phyloP scores from a whole-genome alignment of 2,797 vertebrate genomes.

The Eurystomus glaucurus region DNA sequence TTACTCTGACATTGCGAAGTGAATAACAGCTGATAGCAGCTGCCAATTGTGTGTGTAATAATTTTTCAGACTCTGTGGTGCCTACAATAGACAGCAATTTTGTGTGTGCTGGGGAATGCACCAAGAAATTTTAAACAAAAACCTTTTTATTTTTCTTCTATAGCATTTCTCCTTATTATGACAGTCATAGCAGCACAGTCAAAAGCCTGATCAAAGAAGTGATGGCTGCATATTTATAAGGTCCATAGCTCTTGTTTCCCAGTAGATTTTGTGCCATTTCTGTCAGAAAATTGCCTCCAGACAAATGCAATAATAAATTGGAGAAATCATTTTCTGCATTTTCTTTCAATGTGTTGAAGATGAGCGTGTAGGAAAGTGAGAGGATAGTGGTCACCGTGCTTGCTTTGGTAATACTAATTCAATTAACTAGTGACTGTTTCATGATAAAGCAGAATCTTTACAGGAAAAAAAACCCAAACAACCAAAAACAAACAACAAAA shows the following conservation, averaged over 20 bases:
- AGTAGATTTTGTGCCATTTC: conserved; percentile 79
- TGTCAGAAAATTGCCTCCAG: conserved; percentile 78
- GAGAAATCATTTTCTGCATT: conserved; percentile 56
- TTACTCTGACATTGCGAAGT: conserved; percentile 21
- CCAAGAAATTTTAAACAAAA: conserved; percentile 63
- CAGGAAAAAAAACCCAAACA: background rate
- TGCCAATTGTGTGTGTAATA: conserved; percentile 23
- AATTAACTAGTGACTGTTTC: background rate
- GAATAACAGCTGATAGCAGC: conserved; percentile 20
- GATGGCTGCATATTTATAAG: conserved; percentile 71
- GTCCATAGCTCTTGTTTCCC: conserved; percentile 69
- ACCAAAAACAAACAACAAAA: background rate
- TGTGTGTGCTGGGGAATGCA: conserved; percentile 34
- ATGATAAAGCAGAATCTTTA: background rate
- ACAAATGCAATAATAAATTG: conserved; percentile 77
- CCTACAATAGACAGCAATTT: conserved; percentile 44
- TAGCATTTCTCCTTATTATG: conserved; percentile 69
- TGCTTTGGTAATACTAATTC: background rate
- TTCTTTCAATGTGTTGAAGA: conserved; percentile 48
- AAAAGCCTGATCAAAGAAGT: conserved; percentile 75
- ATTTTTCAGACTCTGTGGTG: background rate
- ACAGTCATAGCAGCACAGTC: conserved; percentile 70
- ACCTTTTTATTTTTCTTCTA: conserved; percentile 19
- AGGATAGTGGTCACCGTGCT: conserved; percentile 34
- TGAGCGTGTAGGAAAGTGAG: conserved; percentile 41